Conservation (phyloP, 2,113 vertebrate genomes). For the Haemorhous mexicanus region DNA sequence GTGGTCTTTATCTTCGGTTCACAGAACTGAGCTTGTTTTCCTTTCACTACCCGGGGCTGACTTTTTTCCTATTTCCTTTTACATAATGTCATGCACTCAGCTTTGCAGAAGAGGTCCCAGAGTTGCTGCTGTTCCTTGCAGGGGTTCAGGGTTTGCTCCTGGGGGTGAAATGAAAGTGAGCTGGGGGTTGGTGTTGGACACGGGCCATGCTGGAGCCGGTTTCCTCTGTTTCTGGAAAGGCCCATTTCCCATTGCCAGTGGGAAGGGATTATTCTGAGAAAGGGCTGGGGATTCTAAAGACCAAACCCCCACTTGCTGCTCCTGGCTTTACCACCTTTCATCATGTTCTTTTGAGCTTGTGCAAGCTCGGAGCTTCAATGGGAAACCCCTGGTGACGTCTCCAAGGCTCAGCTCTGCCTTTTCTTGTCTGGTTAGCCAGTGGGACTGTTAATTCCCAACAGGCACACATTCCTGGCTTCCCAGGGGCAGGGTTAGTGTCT, state of each 20-base stretch:
- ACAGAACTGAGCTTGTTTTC: slow-evolving; percentile 20
- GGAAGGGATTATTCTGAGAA: not conserved
- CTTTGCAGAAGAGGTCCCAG: not conserved
- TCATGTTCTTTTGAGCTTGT: not conserved
- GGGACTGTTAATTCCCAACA: not conserved
- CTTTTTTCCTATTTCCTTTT: slow-evolving; percentile 39
- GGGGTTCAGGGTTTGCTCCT: not conserved
- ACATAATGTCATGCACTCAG: fast-evolving
- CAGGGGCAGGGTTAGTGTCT: not conserved
- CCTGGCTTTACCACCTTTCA: not conserved
- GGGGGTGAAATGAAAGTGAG: not conserved
- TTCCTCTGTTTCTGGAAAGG: not conserved
- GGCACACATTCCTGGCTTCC: not conserved
- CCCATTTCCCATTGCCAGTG: not conserved
- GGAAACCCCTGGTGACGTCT: not conserved
- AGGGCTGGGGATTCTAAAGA: not conserved
- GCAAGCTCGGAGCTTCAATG: fast-evolving
- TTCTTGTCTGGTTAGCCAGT: not conserved
- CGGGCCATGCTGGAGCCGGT: fast-evolving
- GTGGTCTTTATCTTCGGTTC: not conserved
- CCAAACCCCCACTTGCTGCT: not conserved
- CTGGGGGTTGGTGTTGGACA: not conserved
- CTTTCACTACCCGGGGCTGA: not conserved
- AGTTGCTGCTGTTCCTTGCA: not conserved
- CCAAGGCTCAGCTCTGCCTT: not conserved